Conservation (phyloP, 1,140 invertebrate genomes). For the Metopolophium dirhodum region DNA sequence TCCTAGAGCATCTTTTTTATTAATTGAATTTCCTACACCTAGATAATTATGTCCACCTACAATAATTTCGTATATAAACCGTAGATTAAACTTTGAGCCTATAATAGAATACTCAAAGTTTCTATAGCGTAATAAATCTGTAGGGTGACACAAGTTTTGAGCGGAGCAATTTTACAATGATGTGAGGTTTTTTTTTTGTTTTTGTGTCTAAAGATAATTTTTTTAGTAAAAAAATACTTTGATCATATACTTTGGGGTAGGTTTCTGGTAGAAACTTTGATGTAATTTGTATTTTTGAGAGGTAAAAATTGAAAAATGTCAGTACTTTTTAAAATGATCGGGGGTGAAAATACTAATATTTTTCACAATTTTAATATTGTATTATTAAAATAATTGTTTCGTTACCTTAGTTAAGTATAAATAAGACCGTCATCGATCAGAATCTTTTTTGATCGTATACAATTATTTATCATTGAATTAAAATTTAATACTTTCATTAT, state of each 20-base stretch:
- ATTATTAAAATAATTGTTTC: neutral
- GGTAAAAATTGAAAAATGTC: neutral
- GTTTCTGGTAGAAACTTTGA: too few relatives aligned
- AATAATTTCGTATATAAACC: conserved; percentile 90
- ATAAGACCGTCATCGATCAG: neutral
- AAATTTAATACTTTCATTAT: neutral
- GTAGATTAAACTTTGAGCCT: conserved; percentile 86
- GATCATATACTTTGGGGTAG: too few relatives aligned
- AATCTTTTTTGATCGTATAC: neutral
- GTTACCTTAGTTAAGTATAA: neutral
- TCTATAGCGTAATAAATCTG: neutral
- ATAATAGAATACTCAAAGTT: conserved; percentile 47
- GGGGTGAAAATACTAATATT: neutral
- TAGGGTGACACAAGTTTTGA: too few relatives aligned
- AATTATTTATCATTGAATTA: neutral
- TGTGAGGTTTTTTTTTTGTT: too few relatives aligned
- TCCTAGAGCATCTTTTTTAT: conserved; percentile 90
- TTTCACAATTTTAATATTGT: too few relatives aligned
- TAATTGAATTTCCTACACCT: conserved; percentile 92
- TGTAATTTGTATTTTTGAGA: neutral
- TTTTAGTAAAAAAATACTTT: too few relatives aligned
- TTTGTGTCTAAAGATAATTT: too few relatives aligned
- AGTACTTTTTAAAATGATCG: neutral
- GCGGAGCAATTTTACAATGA: too few relatives aligned
- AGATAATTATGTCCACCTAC: conserved; percentile 81